Base-by-base conservation (phyloP, 2,797 vertebrate genomes). In the Sphenodon punctatus region DNA sequence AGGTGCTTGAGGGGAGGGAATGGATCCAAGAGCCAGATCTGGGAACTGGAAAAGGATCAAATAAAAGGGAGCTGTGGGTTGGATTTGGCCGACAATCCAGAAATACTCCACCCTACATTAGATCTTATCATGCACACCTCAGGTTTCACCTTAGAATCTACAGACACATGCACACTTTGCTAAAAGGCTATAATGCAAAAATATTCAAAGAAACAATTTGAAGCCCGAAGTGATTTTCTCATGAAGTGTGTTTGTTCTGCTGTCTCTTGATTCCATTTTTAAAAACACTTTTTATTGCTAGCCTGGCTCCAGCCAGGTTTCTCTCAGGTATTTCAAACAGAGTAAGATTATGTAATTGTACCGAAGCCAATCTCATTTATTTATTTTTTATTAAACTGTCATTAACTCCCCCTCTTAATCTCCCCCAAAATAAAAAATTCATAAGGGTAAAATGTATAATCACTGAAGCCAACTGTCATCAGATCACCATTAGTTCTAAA, bases 181-280 rank as follows among this genome's bases (percentile, higher is more conserved):
- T 32, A 9, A 34, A 67, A 76, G 41, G 58, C 41, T 15, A 77
- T 1, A n/a, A 25, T 34, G 45, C 10, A 42, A 41, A 38, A 14
- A 67, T 36, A 48, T 67, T 49, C 16, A 43, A 20, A 53, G 39
- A 89, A 83, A 64, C 13, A 20, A 64, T 12, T n/a, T 48, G 30
- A 82, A 25, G 59, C 43, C 30, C 77, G 68, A 84, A 78, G 42
- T 76, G 5, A 75, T 86, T 75, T 90, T 60, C 59, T 66, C 1
- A 0, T 46, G 75, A 65, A 78, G 19, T 68, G 14, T 23, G 69
- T 77, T 87, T 49, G 64, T 41, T 80, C 59, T 3, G 43, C 46
- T 71, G 58, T 68, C 51, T 9, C 25, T 77, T 82, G 67, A 67
- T 27, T 43, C 65, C 49, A 45, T 13, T 58, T 68, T 12, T 10